These are phyloP conservation scores for Lutraria rhynchaena DNA, from an alignment of 1,140 invertebrate species.

Conservation along the genomic window DNA sequence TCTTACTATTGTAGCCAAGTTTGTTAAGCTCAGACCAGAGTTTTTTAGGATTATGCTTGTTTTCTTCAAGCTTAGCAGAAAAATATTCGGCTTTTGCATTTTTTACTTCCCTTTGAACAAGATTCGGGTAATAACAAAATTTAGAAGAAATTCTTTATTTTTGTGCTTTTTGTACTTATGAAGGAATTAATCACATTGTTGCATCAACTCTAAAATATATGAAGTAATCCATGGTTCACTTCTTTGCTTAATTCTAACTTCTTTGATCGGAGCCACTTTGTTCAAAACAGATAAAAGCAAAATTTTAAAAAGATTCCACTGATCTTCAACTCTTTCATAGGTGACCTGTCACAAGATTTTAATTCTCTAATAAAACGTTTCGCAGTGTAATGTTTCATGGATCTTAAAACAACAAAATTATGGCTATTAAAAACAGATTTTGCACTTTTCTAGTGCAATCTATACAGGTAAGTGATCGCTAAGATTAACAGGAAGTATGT, in stretches of 20 bases:
- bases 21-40: slow-evolving; percentile 4
- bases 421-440: background rate
- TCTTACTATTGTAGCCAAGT: slow-evolving; percentile 12
- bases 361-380: slow-evolving; percentile 26
- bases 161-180: slow-evolving; percentile 12
- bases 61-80: no score
- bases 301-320: slow-evolving; percentile 21
- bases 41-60: slow-evolving; percentile 24
- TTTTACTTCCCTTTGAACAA: slow-evolving; percentile 26
- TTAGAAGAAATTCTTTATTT: background rate
- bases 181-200: slow-evolving; percentile 10
- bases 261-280: slow-evolving; percentile 16
- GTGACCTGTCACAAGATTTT: slow-evolving; percentile 8
- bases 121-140: slow-evolving; percentile 23
- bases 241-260: slow-evolving; percentile 22
- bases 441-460: slow-evolving; percentile 17
- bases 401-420: no score
- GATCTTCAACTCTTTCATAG: slow-evolving; percentile 5
- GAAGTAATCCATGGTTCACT: slow-evolving; percentile 19
- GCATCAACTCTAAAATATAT: slow-evolving; percentile 26
- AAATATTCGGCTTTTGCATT: slow-evolving; percentile 24
- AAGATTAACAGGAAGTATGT: slow-evolving; percentile 12
- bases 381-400: slow-evolving; percentile 20
- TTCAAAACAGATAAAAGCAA: slow-evolving; percentile 17
- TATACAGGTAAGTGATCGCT: slow-evolving; percentile 38